These are phyloP conservation scores for Drosophila aff. DNA, from an alignment of 1,140 invertebrate species.

Conservation along the genomic window DNA sequence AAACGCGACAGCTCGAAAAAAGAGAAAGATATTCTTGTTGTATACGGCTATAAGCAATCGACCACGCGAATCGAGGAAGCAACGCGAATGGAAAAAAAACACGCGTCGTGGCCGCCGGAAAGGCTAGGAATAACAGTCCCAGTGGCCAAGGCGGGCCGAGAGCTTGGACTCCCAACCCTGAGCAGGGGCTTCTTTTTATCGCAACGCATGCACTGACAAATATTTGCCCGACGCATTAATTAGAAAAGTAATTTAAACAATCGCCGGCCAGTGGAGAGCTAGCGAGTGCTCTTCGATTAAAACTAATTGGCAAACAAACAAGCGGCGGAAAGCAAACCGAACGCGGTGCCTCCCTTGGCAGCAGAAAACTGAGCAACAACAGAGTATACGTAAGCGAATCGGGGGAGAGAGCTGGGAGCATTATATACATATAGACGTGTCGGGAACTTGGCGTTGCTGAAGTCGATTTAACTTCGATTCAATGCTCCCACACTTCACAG, in stretches of 20 bases:
- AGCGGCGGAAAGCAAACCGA: constrained; percentile 35
- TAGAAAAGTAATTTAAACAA: constrained; percentile 73
- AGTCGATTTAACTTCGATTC: constrained; percentile 18
- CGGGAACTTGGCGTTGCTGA: constrained; percentile 6
- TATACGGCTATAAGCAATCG: not conserved
- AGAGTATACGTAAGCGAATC: not conserved
- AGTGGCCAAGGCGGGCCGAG: constrained; percentile 2
- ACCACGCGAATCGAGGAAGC: constrained; percentile 12
- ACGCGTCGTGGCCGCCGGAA: constrained; percentile 20
- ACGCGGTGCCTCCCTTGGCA: not conserved
- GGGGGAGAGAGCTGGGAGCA: not conserved
- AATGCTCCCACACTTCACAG: constrained; percentile 16
- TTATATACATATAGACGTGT: not conserved
- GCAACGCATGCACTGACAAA: constrained; percentile 36
- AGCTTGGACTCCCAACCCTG: constrained; percentile 14
- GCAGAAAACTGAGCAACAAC: constrained; percentile 4
- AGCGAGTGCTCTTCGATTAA: constrained; percentile 60
- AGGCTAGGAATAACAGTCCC: not conserved
- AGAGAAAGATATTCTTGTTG: constrained; percentile 1
- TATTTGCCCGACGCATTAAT: constrained; percentile 70
- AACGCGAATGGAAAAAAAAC: constrained; percentile 17
- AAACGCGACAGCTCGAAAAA: constrained; percentile 6
- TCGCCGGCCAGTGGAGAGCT: constrained; percentile 26
- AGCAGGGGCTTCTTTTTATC: constrained; percentile 44
- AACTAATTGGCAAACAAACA: constrained; percentile 77